Percentiles rank a stretch among this genome's conserved stretches.
Conservation (phyloP, 2,888 invertebrate genomes). For the Brachylomia viminalis region DNA sequence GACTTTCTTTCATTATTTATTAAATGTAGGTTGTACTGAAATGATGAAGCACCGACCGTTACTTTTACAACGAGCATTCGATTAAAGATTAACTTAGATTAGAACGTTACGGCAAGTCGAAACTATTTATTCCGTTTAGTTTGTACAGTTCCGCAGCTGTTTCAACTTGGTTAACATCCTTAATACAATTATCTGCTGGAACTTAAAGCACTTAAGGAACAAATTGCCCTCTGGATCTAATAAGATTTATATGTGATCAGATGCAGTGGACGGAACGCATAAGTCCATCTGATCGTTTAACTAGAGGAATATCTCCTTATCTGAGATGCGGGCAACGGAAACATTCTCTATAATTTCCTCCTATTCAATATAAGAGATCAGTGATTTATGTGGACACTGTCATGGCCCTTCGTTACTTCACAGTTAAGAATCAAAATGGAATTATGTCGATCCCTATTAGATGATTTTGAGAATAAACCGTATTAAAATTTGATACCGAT, state of each 20-base stretch:
- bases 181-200: conserved; percentile 53
- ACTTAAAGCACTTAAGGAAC: conserved; percentile 54
- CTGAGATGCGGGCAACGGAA: conserved; percentile 86
- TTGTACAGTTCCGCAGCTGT: conserved; percentile 21
- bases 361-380: conserved; percentile 77
- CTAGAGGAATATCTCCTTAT: conserved; percentile 74
- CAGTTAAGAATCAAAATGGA: conserved; percentile 55
- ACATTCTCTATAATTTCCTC: conserved; percentile 83
- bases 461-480: conserved; percentile 34
- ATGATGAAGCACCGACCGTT: conserved; percentile 28
- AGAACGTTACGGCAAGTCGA: conserved; percentile 31
- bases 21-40: conserved; percentile 20
- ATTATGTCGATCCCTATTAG: conserved; percentile 56
- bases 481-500: conserved; percentile 61
- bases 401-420: conserved; percentile 75
- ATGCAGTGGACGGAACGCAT: conserved; percentile 62
- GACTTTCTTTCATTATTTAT: conserved; percentile 39
- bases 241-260: conserved; percentile 65
- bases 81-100: conserved; percentile 49
- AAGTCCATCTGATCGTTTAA: conserved; percentile 70
- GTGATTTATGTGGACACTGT: conserved; percentile 83
- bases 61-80: conserved; percentile 24
- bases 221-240: conserved; percentile 60
- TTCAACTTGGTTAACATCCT: conserved; percentile 33
- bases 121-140: conserved; percentile 30